phyloP scores from a whole-genome alignment of 2,113 vertebrate genomes.

The Serilophus lunatus region DNA sequence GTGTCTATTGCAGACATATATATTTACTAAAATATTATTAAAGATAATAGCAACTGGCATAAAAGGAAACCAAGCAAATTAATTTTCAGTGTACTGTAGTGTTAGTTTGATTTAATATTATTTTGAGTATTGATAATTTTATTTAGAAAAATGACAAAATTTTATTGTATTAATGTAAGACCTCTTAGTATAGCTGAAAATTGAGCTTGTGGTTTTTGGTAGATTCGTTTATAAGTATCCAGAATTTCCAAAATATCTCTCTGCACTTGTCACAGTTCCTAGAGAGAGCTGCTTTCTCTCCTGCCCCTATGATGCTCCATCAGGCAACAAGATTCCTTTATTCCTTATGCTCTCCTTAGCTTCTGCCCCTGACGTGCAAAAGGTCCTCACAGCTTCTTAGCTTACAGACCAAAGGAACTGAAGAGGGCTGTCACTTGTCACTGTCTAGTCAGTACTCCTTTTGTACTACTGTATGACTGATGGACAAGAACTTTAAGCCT shows the following conservation, averaged over 20 bases:
- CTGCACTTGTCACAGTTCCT: neutral
- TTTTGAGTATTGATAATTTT: neutral
- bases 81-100: neutral
- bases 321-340: neutral
- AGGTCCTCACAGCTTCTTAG: neutral
- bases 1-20: neutral
- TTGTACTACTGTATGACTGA: neutral
- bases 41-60: neutral
- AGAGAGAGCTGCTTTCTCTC: neutral
- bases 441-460: neutral
- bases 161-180: neutral
- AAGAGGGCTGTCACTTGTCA: neutral
- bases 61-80: neutral
- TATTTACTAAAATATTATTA: neutral
- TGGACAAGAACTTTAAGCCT: neutral
- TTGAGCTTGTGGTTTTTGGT: neutral
- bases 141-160: neutral
- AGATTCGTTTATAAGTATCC: neutral
- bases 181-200: neutral
- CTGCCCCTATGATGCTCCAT: neutral
- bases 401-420: neutral
- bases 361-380: neutral
- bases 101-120: neutral
- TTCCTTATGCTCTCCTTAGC: neutral
- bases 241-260: neutral